phyloP scores from a whole-genome alignment of 2,113 vertebrate genomes.

The Semnornis frantzii region DNA sequence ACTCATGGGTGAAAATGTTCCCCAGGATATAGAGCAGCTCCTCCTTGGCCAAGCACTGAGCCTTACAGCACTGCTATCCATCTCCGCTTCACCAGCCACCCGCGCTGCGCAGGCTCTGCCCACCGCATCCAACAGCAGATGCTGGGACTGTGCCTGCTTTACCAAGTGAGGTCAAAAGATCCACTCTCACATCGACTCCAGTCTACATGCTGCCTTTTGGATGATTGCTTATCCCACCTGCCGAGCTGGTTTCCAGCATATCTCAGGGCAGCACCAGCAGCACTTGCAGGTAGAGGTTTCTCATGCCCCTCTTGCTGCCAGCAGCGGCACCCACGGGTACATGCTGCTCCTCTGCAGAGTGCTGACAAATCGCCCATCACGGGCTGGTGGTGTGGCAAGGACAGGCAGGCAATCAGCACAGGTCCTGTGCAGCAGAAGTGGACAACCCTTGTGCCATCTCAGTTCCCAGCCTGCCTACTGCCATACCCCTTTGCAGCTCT shows the following conservation, averaged over 20 bases:
- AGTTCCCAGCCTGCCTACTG: background rate
- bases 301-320: background rate
- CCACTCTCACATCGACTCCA: background rate
- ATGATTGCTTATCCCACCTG: background rate
- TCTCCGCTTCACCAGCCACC: background rate
- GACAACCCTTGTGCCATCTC: background rate
- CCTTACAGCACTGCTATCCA: background rate
- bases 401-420: background rate
- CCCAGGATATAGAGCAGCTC: background rate
- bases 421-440: background rate
- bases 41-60: background rate
- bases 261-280: background rate
- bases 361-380: background rate
- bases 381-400: accelerated
- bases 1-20: background rate
- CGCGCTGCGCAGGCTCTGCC: background rate
- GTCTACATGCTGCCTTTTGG: background rate
- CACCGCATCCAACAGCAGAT: background rate
- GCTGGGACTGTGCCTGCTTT: accelerated
- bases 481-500: background rate
- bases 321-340: background rate
- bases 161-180: background rate
- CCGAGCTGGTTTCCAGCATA: background rate
- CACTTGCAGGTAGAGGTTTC: accelerated
- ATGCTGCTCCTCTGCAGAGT: background rate